These are phyloP conservation scores for Proterorhinus semilunaris DNA, from an alignment of 2,113 vertebrate species.

Conservation along the genomic window DNA sequence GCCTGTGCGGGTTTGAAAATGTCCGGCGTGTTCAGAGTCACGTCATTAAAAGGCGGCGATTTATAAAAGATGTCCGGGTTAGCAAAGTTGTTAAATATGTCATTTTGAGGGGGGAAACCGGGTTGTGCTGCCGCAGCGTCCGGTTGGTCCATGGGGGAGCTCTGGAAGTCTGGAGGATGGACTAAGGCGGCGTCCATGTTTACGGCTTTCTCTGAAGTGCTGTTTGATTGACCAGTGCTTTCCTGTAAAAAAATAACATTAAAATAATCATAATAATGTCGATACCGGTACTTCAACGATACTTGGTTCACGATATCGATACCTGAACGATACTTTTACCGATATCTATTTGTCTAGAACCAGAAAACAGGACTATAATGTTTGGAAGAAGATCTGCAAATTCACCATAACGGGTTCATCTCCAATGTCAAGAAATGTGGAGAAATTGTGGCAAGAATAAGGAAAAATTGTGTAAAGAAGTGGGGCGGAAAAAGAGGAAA, in stretches of 20 bases:
- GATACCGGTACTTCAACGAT: no score
- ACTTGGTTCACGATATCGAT: no score
- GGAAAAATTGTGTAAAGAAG: no score
- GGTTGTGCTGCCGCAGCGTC: slow-evolving; percentile 4
- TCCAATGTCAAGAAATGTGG: no score
- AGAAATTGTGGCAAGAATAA: no score
- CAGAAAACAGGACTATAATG: no score
- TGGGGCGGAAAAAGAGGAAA: no score
- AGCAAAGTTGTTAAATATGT: slow-evolving; percentile 12
- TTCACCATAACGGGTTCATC: no score
- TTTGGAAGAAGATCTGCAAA: no score
- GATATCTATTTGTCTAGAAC: no score
- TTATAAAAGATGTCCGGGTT: background rate
- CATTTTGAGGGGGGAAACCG: slow-evolving; percentile 6
- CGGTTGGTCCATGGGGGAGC: slow-evolving; percentile 9
- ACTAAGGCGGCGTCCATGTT: background rate
- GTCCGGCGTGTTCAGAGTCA: slow-evolving; percentile 10
- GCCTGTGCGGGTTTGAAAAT: background rate
- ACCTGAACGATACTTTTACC: no score
- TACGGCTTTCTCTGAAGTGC: fast-evolving
- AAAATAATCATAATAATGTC: background rate
- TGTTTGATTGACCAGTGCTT: background rate
- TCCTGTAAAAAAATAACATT: slow-evolving; percentile 39
- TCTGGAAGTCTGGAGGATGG: slow-evolving; percentile 36
- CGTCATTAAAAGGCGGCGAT: background rate